Conservation (phyloP, 92 coral and sea anemone species). For the Parazoanthus swiftii region DNA sequence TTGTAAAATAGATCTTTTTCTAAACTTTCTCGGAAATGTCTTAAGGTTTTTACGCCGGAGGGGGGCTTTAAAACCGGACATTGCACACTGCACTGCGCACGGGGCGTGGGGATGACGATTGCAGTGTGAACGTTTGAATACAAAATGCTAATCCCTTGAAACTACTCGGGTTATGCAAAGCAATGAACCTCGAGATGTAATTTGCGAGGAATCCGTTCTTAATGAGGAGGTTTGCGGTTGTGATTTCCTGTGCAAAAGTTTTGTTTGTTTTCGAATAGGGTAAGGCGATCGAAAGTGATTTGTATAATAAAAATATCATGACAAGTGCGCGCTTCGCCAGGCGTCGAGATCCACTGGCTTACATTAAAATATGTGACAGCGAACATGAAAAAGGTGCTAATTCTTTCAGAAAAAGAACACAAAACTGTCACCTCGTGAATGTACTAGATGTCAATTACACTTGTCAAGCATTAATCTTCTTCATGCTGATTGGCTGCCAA, state of each 20-base stretch:
- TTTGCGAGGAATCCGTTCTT: slow-evolving; percentile 23
- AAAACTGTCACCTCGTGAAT: slow-evolving; percentile 95
- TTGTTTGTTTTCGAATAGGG: slow-evolving; percentile 29
- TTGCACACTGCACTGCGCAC: neutral
- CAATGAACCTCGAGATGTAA: slow-evolving; percentile 5
- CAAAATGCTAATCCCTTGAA: slow-evolving; percentile 19
- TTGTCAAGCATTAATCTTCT: slow-evolving; percentile 74
- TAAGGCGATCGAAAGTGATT: slow-evolving; percentile 48
- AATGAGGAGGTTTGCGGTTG: slow-evolving; percentile 15
- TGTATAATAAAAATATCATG: slow-evolving; percentile 60
- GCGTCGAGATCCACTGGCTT: slow-evolving; percentile 79
- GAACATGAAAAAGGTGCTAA: slow-evolving; percentile 97
- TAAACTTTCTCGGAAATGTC: slow-evolving; percentile 6
- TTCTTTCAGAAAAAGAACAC: slow-evolving; percentile 97
- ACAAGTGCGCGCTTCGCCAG: slow-evolving; percentile 66
- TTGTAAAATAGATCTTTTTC: neutral
- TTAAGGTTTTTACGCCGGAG: slow-evolving; percentile 1
- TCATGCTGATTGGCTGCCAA: slow-evolving; percentile 68
- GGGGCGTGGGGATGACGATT: slow-evolving; percentile 41
- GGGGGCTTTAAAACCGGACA: slow-evolving; percentile 24
- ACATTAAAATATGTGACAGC: slow-evolving; percentile 87
- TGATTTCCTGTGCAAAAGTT: slow-evolving; percentile 23
- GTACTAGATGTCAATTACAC: slow-evolving; percentile 93
- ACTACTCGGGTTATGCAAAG: slow-evolving; percentile 19
- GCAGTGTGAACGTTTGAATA: neutral